These are phyloP conservation scores for Ceuthmochares aereus DNA, from an alignment of 2,113 vertebrate genomes.

Conservation along the genomic window DNA sequence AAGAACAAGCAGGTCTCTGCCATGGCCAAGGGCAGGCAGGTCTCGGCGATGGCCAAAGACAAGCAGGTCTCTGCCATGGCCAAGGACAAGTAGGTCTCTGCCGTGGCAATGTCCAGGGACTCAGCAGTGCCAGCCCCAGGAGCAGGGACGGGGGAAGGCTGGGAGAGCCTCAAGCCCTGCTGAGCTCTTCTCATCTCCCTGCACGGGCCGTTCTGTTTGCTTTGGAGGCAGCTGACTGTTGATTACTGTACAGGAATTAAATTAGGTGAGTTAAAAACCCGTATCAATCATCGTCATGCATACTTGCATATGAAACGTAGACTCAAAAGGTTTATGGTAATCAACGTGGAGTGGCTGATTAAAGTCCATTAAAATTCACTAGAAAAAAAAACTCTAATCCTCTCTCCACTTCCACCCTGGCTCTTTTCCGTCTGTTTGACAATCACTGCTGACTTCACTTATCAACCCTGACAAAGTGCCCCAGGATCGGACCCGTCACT, in stretches of 20 bases:
- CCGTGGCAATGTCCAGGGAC: fast-evolving
- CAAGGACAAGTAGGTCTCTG: neutral
- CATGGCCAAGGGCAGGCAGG: too few species aligned
- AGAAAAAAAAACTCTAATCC: slow-evolving; percentile 1
- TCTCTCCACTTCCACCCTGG: neutral
- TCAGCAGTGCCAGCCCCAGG: neutral
- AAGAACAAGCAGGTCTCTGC: too few species aligned
- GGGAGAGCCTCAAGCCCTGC: neutral
- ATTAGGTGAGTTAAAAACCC: slow-evolving; percentile 56
- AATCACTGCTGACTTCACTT: slow-evolving; percentile 26
- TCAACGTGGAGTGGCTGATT: slow-evolving; percentile 64
- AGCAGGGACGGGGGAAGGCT: neutral
- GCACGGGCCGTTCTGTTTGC: neutral
- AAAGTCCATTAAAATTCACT: slow-evolving; percentile 64
- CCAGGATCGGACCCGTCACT: neutral
- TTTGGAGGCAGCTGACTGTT: neutral
- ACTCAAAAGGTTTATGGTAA: slow-evolving; percentile 18
- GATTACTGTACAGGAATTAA: slow-evolving; percentile 60
- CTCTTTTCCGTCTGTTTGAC: slow-evolving; percentile 2
- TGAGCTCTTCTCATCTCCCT: neutral
- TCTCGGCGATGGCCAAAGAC: too few species aligned
- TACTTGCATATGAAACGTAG: neutral
- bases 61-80: too few species aligned
- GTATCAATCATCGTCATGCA: slow-evolving; percentile 4
- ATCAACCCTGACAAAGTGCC: neutral